Base-by-base conservation (phyloP, 1,140 invertebrate species). In the Drosophila lacertosa region DNA sequence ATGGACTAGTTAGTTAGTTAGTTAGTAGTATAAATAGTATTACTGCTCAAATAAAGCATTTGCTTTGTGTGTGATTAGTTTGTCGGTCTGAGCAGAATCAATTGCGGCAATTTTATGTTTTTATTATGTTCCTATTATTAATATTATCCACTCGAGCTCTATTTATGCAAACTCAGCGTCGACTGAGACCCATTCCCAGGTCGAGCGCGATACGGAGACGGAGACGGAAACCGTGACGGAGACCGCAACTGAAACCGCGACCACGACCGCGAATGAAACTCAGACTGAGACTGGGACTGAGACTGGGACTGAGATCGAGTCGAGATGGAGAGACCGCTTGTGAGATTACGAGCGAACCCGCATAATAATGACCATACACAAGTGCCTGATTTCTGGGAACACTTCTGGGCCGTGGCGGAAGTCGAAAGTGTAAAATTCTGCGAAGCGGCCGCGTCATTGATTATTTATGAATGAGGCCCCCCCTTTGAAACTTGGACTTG, bases 361-460 rank as follows among this genome's bases (percentile, higher is more conserved):
- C 42, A 58, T 58, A 39, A 67, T 48, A 59, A 48, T 59, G 40
- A 40, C 11, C 32, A 22, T 44, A 39, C 58, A 64, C 58, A 64
- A 57, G 60, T 57, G 53, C 15, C 47, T 18, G 33, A 51, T 24
- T 66, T 71, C 68, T 32, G 68, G 54, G 68, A 71, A 66, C 24
- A 59, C 53, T 66, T 66, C 40, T 66, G 24, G 11, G 18, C 39
- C 45, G 20, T 29, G 20, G 62, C 68, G 68, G 68, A 71, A 53
- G 68, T 71, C 32, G 53, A 66, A 37, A 58, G 60, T 65, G 51
- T 51, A 45, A 65, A 58, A 40, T 66, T 66, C 53, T 37, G 62
- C 45, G 53, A 71, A 71, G 53, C 42, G 68, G 32, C 37, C 32
- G 29, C 68, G 54, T 58, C 62, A 66, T 71, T 66, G 68, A 58